phyloP scores from a whole-genome alignment of 2,797 vertebrate species.

The Malurus splendens region DNA sequence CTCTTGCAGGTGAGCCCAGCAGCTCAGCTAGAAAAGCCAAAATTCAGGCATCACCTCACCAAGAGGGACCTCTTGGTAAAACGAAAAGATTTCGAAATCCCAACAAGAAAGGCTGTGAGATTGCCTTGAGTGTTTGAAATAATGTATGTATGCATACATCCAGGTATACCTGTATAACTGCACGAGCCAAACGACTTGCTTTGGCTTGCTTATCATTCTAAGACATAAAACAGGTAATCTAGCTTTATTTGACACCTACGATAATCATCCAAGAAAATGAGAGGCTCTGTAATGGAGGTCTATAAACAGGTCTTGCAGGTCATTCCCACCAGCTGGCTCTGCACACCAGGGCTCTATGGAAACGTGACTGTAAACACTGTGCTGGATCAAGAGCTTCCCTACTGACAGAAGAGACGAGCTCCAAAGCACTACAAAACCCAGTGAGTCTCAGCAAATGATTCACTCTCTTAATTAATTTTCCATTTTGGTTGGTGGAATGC shows the following conservation, averaged over 20 bases:
- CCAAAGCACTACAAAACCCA: conserved; percentile 33
- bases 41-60: background rate
- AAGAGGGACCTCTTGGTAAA: background rate
- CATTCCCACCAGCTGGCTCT: background rate
- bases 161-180: conserved; percentile 32
- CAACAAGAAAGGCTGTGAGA: conserved; percentile 9
- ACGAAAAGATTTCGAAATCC: conserved; percentile 27
- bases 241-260: conserved; percentile 21
- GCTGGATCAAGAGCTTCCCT: conserved; percentile 31
- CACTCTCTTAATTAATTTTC: conserved; percentile 61
- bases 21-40: background rate
- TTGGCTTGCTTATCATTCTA: conserved; percentile 54
- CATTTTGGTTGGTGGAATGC: conserved; percentile 55
- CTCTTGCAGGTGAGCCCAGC: background rate
- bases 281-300: conserved; percentile 26
- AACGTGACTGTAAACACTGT: conserved; percentile 18
- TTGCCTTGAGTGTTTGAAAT: conserved; percentile 21
- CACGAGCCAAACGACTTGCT: conserved; percentile 39
- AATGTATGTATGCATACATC: background rate
- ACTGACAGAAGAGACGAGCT: conserved; percentile 17
- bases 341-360: conserved; percentile 6
- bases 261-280: conserved; percentile 49
- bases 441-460: conserved; percentile 49
- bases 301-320: conserved; percentile 40
- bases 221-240: conserved; percentile 18